Percentiles rank a stretch among this genome's conserved stretches.
Conservation (phyloP, 2,888 invertebrate genomes). For the Callinectes sapidus region DNA sequence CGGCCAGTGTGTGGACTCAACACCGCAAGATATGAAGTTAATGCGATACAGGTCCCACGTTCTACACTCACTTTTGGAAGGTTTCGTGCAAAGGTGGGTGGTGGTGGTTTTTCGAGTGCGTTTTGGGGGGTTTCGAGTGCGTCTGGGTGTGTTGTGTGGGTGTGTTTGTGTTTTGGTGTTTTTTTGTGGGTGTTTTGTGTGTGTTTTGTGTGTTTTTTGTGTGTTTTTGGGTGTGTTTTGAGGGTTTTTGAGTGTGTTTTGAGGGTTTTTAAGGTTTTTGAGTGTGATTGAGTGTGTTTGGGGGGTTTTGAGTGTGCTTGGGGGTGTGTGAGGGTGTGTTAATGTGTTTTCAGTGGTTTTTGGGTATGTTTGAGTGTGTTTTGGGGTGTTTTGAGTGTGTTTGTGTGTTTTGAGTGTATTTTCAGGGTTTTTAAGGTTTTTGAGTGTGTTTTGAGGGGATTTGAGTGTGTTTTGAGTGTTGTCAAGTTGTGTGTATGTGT, state of each 20-base stretch:
- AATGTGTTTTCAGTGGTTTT: no score
- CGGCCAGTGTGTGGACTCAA: slow-evolving; percentile 98
- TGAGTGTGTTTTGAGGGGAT: no score
- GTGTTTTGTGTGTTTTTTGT: background rate
- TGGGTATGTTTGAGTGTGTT: no score
- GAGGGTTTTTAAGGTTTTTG: background rate
- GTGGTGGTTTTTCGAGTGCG: background rate
- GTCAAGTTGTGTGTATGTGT: no score
- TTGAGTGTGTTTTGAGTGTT: no score
- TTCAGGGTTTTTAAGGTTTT: no score
- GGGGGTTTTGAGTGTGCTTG: no score
- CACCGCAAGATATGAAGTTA: slow-evolving; percentile 89
- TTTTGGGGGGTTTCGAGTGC: background rate
- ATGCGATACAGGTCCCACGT: slow-evolving; percentile 98
- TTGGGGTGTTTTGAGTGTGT: no score
- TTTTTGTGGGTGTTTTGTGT: no score
- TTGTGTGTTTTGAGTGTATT: no score
- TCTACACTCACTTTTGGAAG: slow-evolving; percentile 92
- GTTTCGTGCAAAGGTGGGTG: slow-evolving; percentile 90
- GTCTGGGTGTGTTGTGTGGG: slow-evolving; percentile 12
- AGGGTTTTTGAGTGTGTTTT: background rate
- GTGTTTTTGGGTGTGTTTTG: background rate
- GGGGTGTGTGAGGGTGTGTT: no score
- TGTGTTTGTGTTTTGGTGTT: background rate
- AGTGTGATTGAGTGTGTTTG: no score